Evolutionary conservation across 2,888 invertebrate species (phyloP).

Genomic region (Pachymerium ferrugineum): DNA sequence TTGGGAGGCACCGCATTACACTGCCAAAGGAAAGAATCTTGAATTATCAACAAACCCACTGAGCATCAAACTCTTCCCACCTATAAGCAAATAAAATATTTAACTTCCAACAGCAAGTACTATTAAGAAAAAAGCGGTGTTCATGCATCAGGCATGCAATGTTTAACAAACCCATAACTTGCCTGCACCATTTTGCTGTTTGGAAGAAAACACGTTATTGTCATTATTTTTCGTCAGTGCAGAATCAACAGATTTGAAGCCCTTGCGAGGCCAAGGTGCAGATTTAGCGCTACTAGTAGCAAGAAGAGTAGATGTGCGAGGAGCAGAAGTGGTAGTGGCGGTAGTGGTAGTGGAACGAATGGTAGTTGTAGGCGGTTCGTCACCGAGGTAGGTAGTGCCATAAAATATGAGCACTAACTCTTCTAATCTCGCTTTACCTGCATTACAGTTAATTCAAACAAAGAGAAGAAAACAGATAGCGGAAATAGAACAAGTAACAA

Average conservation of each 20-base stretch:
- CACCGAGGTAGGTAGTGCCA: slow-evolving; percentile 42
- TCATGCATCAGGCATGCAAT: too few relatives aligned
- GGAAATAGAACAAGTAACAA: too few relatives aligned
- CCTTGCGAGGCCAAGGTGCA: slow-evolving; percentile 2
- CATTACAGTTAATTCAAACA: too few relatives aligned
- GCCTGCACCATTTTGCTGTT: slow-evolving; percentile 31
- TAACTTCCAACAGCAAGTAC: too few relatives aligned
- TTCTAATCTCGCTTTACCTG: slow-evolving; percentile 42
- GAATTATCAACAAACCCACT: too few relatives aligned
- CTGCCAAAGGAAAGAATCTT: too few relatives aligned
- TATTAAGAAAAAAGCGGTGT: too few relatives aligned
- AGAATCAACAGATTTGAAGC: not conserved
- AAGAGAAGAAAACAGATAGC: too few relatives aligned
- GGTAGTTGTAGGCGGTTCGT: slow-evolving; percentile 35
- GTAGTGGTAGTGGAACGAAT: too few relatives aligned
- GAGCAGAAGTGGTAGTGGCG: slow-evolving; percentile 22
- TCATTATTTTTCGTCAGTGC: not conserved
- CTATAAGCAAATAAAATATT: too few relatives aligned
- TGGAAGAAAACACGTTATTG: not conserved
- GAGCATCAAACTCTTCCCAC: too few relatives aligned
- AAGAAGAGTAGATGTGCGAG: not conserved
- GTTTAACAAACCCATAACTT: not conserved
- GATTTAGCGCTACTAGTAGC: not conserved
- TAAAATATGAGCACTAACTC: slow-evolving; percentile 48
- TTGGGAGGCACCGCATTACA: too few relatives aligned